Base-by-base conservation (phyloP, 2,888 invertebrate genomes). In the Philopedon plagiatum region DNA sequence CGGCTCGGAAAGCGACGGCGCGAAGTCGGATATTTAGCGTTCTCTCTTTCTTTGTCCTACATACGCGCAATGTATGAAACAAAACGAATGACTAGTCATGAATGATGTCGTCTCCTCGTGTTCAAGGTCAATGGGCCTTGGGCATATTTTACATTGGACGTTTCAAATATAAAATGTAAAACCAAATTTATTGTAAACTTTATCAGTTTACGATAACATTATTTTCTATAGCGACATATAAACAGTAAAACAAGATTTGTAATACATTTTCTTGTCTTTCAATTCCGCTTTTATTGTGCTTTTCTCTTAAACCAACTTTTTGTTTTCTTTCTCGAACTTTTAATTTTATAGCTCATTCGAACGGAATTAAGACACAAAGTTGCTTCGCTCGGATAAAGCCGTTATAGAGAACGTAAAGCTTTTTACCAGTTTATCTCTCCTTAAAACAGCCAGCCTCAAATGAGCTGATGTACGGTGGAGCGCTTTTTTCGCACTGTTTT, bases 301-400 rank as follows among this genome's bases (percentile, higher is more conserved):
- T 49, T 26, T 15, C 63, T 15, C 37, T 63, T 51, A 37, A 32
- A 63, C n/a, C 9, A 1, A 2, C 15, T 37, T 37, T 37, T 21
- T 57, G 9, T 9, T 46, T 46, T 39, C 41, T 26, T 56, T 41
- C 51, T 39, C 26, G 60, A 51, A 66, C 26, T 71, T 66, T 66
- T 71, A 61, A 71, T 71, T 71, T 71, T 66, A 71, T 57, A 54
- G 66, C 66, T 56, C 71, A 62, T 71, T 62, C 71, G 71, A 71
- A 71, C 66, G 66, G 61, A 71, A 71, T 71, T 71, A 71, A 71
- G 71, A 71, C 71, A 66, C 71, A 71, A 66, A 71, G 61, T 71
- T 71, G 71, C 71, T 32, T 34, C 41, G 66, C 54, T 57, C 46
- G 51, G 65, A 66, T 66, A 66, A 71, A 56, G 61, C 34, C 41